These are phyloP conservation scores for Chrysolophus pictus DNA, from an alignment of 2,797 vertebrate genomes.

Conservation along the genomic window DNA sequence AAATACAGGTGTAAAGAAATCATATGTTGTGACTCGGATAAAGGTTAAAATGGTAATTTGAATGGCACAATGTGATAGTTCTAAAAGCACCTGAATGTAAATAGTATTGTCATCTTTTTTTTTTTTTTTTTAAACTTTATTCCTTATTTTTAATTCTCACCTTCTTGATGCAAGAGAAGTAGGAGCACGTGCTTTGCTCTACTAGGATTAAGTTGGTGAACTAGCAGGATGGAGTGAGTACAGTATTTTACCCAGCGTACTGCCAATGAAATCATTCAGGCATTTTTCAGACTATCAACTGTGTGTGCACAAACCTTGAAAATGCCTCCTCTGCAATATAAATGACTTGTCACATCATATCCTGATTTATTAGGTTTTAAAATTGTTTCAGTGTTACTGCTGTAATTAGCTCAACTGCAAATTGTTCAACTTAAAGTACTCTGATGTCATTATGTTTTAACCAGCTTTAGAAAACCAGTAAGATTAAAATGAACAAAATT, in stretches of 20 bases:
- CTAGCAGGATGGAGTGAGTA: neutral
- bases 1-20: neutral
- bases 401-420: neutral
- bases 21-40: neutral
- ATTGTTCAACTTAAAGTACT: neutral
- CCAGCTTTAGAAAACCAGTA: neutral
- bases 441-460: neutral
- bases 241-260: neutral
- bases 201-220: neutral
- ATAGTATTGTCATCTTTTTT: neutral
- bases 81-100: neutral
- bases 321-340: neutral
- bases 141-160: neutral
- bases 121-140: neutral
- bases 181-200: neutral
- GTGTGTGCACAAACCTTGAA: neutral
- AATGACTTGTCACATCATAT: neutral
- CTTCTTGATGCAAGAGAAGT: neutral
- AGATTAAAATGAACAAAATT: slow-evolving; percentile 24
- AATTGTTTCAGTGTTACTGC: neutral
- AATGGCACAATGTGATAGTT: neutral
- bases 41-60: neutral
- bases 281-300: neutral
- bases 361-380: slow-evolving; percentile 5
- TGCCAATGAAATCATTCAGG: neutral